Percentiles rank a stretch among this genome's conserved stretches.
phyloP scores from a whole-genome alignment of 1,140 invertebrate species.

The Atta colombica region DNA sequence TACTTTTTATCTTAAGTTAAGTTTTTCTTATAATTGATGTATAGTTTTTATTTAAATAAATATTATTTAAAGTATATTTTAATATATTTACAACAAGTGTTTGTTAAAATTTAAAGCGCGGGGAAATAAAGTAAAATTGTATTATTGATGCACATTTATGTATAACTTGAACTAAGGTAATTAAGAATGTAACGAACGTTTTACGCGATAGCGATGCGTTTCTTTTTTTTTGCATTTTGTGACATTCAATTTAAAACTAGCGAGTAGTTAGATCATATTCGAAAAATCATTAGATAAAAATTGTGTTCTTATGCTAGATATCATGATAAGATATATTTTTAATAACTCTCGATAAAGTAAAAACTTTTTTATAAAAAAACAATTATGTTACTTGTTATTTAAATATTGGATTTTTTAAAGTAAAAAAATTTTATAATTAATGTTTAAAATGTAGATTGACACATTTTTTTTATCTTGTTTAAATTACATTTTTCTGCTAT shows the following conservation, averaged over 20 bases:
- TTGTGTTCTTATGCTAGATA: background rate
- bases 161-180: background rate
- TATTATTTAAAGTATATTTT: no score
- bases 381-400: background rate
- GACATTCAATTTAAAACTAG: background rate
- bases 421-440: background rate
- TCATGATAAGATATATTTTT: background rate
- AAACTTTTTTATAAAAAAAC: background rate
- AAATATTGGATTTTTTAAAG: background rate
- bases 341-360: background rate
- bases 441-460: background rate
- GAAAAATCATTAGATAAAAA: background rate
- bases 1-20: background rate
- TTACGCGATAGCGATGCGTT: background rate
- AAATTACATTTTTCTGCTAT: background rate
- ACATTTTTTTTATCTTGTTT: background rate
- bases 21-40: background rate
- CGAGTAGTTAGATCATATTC: background rate
- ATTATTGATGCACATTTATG: background rate
- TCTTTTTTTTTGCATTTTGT: background rate
- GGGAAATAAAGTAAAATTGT: background rate
- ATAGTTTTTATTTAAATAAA: conserved; percentile 8
- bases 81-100: no score
- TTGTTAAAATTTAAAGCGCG: background rate
- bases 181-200: background rate